Conservation (phyloP, 2,113 vertebrate genomes). For the Nansenia antarctica region DNA sequence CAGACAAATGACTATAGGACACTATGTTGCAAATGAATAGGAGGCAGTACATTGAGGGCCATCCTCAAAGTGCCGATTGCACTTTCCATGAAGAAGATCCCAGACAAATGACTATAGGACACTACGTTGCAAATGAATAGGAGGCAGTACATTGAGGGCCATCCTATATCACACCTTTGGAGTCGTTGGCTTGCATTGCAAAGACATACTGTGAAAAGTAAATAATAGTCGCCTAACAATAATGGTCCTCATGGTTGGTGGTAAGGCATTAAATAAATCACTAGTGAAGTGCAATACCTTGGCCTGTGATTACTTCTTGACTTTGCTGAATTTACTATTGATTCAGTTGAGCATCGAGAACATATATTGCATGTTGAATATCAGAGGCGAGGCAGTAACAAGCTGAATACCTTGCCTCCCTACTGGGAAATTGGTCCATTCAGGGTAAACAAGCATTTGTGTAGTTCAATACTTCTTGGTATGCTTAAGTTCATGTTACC, state of each 20-base stretch:
- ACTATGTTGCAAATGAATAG: not conserved
- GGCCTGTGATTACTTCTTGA: not conserved
- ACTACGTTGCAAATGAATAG: not conserved
- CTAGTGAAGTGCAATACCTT: not conserved
- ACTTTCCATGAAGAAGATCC: slow-evolving; percentile 17
- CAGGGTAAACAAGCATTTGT: not conserved
- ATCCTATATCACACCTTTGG: too few species aligned
- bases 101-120: slow-evolving; percentile 1
- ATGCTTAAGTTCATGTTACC: too few species aligned
- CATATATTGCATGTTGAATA: not conserved
- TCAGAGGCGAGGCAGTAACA: not conserved
- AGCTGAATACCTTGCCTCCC: not conserved
- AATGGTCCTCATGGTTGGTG: not conserved
- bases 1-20: slow-evolving; percentile 1
- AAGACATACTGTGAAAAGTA: too few species aligned
- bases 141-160: not conserved
- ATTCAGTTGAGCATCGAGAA: not conserved
- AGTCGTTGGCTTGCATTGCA: too few species aligned
- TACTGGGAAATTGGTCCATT: too few species aligned
- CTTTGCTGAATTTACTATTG: not conserved
- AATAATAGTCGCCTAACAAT: too few species aligned
- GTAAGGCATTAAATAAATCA: not conserved
- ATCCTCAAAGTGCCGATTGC: slow-evolving; percentile 1
- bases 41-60: not conserved
- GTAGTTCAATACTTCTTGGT: too few species aligned